Evolutionary conservation across 2,113 vertebrate species (phyloP).

Genomic region (Bettongia penicillata): DNA sequence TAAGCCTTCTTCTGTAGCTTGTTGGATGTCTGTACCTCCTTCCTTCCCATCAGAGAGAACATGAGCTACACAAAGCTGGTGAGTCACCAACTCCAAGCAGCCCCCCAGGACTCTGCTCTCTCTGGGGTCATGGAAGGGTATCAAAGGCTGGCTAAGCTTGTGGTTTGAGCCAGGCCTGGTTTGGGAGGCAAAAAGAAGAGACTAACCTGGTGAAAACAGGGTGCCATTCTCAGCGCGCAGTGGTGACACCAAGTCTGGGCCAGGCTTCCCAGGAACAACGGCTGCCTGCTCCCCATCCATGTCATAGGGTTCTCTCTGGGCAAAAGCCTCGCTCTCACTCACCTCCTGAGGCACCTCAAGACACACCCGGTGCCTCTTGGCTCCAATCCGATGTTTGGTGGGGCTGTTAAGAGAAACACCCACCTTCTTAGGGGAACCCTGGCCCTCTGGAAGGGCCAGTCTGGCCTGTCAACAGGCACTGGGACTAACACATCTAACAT

Average conservation of each 20-base stretch:
- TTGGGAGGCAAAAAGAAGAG: neutral
- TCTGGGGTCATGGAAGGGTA: neutral
- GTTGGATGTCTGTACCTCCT: no score
- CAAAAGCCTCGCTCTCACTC: slow-evolving; percentile 87
- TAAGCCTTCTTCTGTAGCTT: neutral
- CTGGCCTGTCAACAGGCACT: neutral
- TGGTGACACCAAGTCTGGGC: slow-evolving; percentile 62
- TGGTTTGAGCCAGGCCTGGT: neutral
- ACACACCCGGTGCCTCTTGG: slow-evolving; percentile 96
- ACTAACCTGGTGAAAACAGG: slow-evolving; percentile 81
- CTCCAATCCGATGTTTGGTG: slow-evolving; percentile 94
- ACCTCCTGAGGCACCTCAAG: slow-evolving; percentile 95
- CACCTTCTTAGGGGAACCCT: neutral
- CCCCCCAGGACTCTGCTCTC: neutral
- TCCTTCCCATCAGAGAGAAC: neutral
- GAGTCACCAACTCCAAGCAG: no score
- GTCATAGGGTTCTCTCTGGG: slow-evolving; percentile 88
- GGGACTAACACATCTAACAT: neutral
- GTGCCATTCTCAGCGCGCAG: slow-evolving; percentile 77
- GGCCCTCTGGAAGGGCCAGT: neutral
- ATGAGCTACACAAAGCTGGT: neutral
- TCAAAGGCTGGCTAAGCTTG: neutral
- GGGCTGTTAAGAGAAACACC: slow-evolving; percentile 79
- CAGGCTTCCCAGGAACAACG: slow-evolving; percentile 66
- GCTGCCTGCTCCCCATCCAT: slow-evolving; percentile 62